Evolutionary conservation across 2,113 vertebrate genomes (phyloP), one percentile per base, ranked within the genome.

Genomic region (Cercopithecus mona): DNA sequence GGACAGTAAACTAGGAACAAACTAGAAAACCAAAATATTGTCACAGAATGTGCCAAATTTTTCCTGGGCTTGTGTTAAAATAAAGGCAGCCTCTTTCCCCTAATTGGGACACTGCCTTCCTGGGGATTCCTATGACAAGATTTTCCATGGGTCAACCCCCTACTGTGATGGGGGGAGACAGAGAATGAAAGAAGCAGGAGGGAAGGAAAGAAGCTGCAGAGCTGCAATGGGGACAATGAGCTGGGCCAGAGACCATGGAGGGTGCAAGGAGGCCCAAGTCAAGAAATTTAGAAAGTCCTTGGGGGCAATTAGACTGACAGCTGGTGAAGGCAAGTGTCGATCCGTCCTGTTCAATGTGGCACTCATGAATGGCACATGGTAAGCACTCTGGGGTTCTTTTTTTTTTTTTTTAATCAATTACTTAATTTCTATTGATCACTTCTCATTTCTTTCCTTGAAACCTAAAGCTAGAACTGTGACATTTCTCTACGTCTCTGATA

Each of bases 301-400:
- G 4, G 35, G 23, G 35, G 8, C 23, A 27, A 1, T 35, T 23
- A 83, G 43, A 27, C 0, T 10, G 16, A 18, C 55, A 16, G 20
- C 23, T 12, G 64, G 38, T 27, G 8, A 32, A 13, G n/a, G 8
- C 1, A 1, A 1, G 11, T 12, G 14, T 40, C 64, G 23, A 30
- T 3, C 68, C 17, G 35, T 72, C 50, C 27, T 38, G 32, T 27
- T 52, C 78, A 11, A 4, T 1, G 9, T 11, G 32, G 61, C 61
- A 32, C 38, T 35, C n/a, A 3, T 3, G 14, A 5, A 1, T 8
- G 2, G 68, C 45, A 48, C 23, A 5, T 18, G 27, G 38, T 43
- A 48, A 86, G 75, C 23, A 57, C 1, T 20, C 72, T 0, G 6
- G n/a, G 64, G 20, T 6, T 64, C 45, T 45, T 48, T 64, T 50